Evolutionary conservation across 1,140 invertebrate species (phyloP).

Genomic region (Lasaia peninsularis): DNA sequence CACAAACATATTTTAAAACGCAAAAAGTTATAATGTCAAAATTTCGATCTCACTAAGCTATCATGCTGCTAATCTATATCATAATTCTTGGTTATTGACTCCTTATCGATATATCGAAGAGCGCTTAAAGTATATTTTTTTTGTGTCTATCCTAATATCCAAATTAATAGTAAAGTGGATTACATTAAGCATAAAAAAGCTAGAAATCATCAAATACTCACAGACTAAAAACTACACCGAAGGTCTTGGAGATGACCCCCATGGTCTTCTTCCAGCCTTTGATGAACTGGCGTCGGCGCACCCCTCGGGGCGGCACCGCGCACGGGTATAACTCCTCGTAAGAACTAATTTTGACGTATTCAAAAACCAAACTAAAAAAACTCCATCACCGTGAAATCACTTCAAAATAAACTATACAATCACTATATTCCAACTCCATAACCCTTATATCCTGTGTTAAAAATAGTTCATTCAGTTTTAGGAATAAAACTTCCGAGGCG

Average conservation of each 20-base stretch:
- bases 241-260: constrained; percentile 84
- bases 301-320: constrained; percentile 57
- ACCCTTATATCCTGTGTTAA: constrained; percentile 21
- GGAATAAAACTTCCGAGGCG: constrained; percentile 38
- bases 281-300: constrained; percentile 68
- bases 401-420: constrained; percentile 27
- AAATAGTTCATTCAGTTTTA: constrained; percentile 34
- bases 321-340: constrained; percentile 58
- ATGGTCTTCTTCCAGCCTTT: constrained; percentile 78
- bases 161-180: no score
- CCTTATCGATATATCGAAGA: no score
- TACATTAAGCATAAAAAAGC: not conserved
- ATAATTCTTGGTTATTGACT: no score
- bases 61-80: no score
- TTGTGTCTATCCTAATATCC: no score
- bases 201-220: constrained; percentile 70
- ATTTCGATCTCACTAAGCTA: no score
- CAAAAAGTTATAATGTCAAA: no score
- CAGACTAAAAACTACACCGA: constrained; percentile 85
- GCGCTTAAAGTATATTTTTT: no score
- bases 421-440: constrained; percentile 22
- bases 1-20: no score
- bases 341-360: constrained; percentile 62
- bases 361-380: constrained; percentile 26
- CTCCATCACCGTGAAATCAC: constrained; percentile 50